Conservation (phyloP, 37 sponge, comb jelly and placozoan genomes). For the Cliona cf. orientalis region DNA sequence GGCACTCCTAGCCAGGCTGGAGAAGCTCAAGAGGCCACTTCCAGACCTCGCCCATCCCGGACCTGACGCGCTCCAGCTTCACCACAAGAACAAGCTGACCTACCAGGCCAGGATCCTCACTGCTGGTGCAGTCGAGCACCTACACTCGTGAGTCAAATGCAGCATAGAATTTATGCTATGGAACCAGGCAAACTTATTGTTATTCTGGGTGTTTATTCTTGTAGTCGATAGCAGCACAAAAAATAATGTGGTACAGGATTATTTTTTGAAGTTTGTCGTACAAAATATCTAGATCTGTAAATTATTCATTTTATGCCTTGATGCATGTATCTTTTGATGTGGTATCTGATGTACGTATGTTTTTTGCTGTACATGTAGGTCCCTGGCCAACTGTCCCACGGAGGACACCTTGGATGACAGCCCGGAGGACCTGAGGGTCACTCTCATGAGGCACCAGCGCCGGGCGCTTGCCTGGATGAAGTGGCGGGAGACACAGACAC, state of each 20-base stretch:
- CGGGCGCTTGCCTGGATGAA: slow-evolving; percentile 64
- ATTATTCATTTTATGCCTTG: background rate
- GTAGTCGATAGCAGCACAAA: background rate
- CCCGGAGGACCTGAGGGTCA: slow-evolving; percentile 55
- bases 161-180: background rate
- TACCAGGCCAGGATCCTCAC: slow-evolving; percentile 47
- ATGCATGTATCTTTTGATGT: background rate
- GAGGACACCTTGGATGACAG: slow-evolving; percentile 45
- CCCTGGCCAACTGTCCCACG: slow-evolving; percentile 62
- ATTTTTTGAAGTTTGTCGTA: background rate
- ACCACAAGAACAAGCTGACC: slow-evolving; percentile 4
- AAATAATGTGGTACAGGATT: no score
- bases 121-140: slow-evolving; percentile 60
- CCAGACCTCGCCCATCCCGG: background rate
- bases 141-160: slow-evolving; percentile 45
- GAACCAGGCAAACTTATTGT: no score
- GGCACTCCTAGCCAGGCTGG: slow-evolving; percentile 7
- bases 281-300: background rate
- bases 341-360: background rate
- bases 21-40: slow-evolving; percentile 11
- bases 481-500: slow-evolving; percentile 85
- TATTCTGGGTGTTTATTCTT: background rate
- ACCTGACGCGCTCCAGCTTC: background rate
- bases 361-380: slow-evolving; percentile 24
- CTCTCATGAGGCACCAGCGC: slow-evolving; percentile 78